These are phyloP conservation scores for Metellina segmentata DNA, from an alignment of 2,888 invertebrate species.

Conservation along the genomic window DNA sequence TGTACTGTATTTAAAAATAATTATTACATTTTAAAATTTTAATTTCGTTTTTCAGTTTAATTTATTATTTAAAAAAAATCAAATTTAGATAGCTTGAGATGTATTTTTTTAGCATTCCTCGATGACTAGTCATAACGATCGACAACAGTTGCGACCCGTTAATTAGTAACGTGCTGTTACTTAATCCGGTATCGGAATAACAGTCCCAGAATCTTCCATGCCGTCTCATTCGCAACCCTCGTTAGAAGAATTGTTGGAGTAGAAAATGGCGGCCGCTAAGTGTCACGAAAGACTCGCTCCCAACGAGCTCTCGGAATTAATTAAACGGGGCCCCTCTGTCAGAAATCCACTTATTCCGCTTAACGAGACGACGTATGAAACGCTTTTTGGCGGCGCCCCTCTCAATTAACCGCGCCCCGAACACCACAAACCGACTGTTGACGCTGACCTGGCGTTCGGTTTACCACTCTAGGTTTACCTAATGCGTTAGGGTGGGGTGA, in stretches of 20 bases:
- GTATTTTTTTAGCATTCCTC: too few species aligned
- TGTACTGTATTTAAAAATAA: too few species aligned
- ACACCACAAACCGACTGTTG: neutral
- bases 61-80: too few species aligned
- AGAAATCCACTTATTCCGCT: constrained; percentile 1
- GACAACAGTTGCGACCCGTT: neutral
- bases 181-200: too few species aligned
- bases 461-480: too few species aligned
- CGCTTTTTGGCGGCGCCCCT: constrained; percentile 1
- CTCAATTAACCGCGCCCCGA: constrained; percentile 1
- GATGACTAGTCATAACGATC: neutral
- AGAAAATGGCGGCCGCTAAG: neutral
- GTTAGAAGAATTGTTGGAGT: constrained; percentile 2
- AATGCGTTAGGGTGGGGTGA: too few species aligned
- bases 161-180: too few species aligned
- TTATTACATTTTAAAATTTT: too few species aligned
- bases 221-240: neutral
- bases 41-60: too few species aligned
- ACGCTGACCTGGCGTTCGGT: neutral
- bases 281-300: neutral
- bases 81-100: too few species aligned
- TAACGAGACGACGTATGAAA: constrained; percentile 5
- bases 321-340: constrained; percentile 3
- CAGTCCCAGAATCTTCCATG: neutral
- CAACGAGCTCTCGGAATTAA: neutral